phyloP scores from a whole-genome alignment of 92 coral and sea anemone genomes.

The Diadumene lineata region DNA sequence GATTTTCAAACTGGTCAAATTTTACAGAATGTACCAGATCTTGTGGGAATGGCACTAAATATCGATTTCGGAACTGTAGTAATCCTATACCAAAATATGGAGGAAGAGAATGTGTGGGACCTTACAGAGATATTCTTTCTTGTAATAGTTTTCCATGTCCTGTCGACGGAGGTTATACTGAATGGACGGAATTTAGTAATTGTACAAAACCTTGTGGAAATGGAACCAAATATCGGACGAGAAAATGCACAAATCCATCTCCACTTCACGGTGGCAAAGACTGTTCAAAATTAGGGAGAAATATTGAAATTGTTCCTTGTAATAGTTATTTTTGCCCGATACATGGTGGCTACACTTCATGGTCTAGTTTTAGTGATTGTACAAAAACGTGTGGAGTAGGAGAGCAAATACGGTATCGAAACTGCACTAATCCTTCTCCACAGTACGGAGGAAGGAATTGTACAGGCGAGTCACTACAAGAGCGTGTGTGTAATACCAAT shows the following conservation, averaged over 20 bases:
- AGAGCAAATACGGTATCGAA: slow-evolving; percentile 30
- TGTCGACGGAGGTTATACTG: slow-evolving; percentile 62
- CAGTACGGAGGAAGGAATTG: slow-evolving; percentile 51
- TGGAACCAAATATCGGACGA: slow-evolving; percentile 47
- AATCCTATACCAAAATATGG: slow-evolving; percentile 75
- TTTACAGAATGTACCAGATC: slow-evolving; percentile 59
- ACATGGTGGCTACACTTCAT: slow-evolving; percentile 65
- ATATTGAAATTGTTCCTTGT: slow-evolving; percentile 41
- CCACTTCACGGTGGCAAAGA: slow-evolving; percentile 70
- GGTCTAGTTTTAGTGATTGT: slow-evolving; percentile 42
- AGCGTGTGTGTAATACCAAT: slow-evolving; percentile 31
- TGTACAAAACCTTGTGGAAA: slow-evolving; percentile 68
- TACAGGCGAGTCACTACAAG: slow-evolving; percentile 20
- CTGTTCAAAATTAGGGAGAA: slow-evolving; percentile 51
- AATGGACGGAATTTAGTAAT: slow-evolving; percentile 58
- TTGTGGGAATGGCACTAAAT: slow-evolving; percentile 70
- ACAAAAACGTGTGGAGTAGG: slow-evolving; percentile 55
- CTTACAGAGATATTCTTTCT: slow-evolving; percentile 16
- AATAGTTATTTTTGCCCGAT: slow-evolving; percentile 64
- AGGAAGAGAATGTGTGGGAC: slow-evolving; percentile 79
- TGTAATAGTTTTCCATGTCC: slow-evolving; percentile 68
- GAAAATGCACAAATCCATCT: slow-evolving; percentile 66
- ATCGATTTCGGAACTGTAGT: slow-evolving; percentile 61
- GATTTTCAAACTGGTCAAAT: slow-evolving; percentile 58
- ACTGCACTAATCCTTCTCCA: slow-evolving; percentile 68